Evolutionary conservation across 2,888 invertebrate species (phyloP).

Genomic region (Oegoconia quadripuncta): DNA sequence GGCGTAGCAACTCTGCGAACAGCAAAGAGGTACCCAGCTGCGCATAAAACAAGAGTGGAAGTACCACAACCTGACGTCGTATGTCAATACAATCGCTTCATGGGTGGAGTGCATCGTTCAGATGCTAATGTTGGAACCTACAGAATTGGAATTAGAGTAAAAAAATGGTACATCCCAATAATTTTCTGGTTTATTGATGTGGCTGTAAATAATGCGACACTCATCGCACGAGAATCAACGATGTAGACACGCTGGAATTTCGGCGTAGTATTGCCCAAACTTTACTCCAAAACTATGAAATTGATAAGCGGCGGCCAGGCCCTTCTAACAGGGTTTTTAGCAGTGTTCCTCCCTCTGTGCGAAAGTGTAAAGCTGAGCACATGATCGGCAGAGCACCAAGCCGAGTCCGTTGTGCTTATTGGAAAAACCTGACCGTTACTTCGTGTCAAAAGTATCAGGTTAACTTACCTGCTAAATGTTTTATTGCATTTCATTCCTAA

Average conservation of each 20-base stretch:
- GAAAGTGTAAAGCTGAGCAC: slow-evolving; percentile 12
- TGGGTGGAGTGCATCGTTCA: slow-evolving; percentile 14
- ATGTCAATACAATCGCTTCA: slow-evolving; percentile 13
- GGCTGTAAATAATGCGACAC: slow-evolving; percentile 16
- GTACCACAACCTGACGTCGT: slow-evolving; percentile 13
- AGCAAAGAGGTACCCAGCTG: slow-evolving; percentile 14
- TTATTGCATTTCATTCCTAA: background rate
- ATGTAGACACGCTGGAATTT: slow-evolving; percentile 16
- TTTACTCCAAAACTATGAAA: slow-evolving; percentile 13
- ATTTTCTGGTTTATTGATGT: slow-evolving; percentile 19
- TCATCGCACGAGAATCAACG: slow-evolving; percentile 10
- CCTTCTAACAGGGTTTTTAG: background rate
- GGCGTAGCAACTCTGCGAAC: slow-evolving; percentile 15
- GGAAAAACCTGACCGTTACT: no score
- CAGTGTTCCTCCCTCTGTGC: slow-evolving; percentile 9
- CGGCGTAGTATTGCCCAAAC: slow-evolving; percentile 8
- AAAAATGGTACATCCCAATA: slow-evolving; percentile 19
- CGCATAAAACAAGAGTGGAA: slow-evolving; percentile 4
- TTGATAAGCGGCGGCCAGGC: no score
- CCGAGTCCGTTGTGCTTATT: background rate
- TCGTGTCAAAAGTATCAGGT: slow-evolving; percentile 1
- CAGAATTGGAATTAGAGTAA: slow-evolving; percentile 16
- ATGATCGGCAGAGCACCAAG: slow-evolving; percentile 1
- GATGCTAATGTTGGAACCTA: slow-evolving; percentile 17
- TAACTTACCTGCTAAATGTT: background rate